A percentile compares a stretch with the other conserved stretches of the same genome.
These are phyloP conservation scores for Symphodus melops DNA, from an alignment of 2,113 vertebrate genomes.

Conservation along the genomic window DNA sequence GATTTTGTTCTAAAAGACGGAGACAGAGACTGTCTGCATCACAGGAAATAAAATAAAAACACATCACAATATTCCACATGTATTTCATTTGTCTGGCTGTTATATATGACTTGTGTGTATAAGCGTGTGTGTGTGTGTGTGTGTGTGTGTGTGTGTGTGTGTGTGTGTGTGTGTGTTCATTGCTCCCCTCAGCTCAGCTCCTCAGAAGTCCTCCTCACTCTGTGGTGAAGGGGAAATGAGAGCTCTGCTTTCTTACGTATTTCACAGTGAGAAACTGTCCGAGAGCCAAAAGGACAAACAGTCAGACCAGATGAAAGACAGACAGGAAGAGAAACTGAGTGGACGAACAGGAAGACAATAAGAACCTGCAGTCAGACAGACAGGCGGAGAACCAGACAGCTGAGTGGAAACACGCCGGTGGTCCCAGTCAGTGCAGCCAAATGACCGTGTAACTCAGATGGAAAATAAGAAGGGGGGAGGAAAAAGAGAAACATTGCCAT, in stretches of 20 bases:
- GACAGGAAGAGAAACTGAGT: conserved; percentile 35
- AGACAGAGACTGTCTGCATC: neutral
- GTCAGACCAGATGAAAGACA: conserved; percentile 33
- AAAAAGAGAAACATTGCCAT: conserved; percentile 66
- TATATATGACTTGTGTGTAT: conserved; percentile 5
- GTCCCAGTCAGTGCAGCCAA: conserved; percentile 69
- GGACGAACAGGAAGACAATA: conserved; percentile 30
- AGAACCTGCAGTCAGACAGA: conserved; percentile 50
- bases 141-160: neutral
- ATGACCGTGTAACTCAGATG: conserved; percentile 75
- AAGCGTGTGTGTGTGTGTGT: neutral
- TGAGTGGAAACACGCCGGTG: conserved; percentile 74
- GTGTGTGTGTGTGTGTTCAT: conserved; percentile 11
- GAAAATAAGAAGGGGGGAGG: conserved; percentile 71
- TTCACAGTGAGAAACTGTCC: conserved; percentile 31
- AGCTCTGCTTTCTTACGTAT: conserved; percentile 29
- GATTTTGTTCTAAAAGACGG: neutral
- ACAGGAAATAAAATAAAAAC: conserved; percentile 13
- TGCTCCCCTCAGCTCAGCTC: conserved; percentile 5
- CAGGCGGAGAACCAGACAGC: conserved; percentile 53
- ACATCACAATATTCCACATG: neutral
- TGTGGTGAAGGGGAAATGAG: conserved; percentile 38
- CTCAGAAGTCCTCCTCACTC: conserved; percentile 6
- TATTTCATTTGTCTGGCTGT: conserved; percentile 2
- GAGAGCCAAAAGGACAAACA: conserved; percentile 27